Evolutionary conservation across 2,888 invertebrate genomes (phyloP), one percentile per base, ranked within the genome.

Genomic region (Drosophila percnosoma): DNA sequence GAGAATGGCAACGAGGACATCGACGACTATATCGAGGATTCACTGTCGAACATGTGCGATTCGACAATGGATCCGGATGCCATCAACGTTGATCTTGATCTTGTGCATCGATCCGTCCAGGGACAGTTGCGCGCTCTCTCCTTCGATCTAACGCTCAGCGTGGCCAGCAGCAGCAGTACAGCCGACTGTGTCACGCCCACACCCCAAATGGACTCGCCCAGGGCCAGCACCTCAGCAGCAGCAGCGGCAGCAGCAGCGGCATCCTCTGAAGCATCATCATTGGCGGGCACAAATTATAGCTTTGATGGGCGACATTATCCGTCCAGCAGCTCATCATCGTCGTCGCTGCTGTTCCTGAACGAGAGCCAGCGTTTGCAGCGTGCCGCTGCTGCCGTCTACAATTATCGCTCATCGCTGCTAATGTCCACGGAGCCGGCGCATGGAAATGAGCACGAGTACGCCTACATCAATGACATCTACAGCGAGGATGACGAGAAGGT

Each of bases 401-500:
- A 92, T 55, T 92, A 91, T 74, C 90, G 88, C 33, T 85, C 85
- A n/a, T 87, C 83, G 7, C 83, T 89, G 55, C 85, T 65, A 40
- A 52, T 60, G 53, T 85, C 89, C 38, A 90, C 91, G 64, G 90
- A 88, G 27, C 92, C 91, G 58, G 91, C 89, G 55, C 90, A 92
- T 60, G 90, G n/a, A 13, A 27, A 29, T n/a, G 55, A 55, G 38
- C 92, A 91, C 60, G 92, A 90, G 52, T 90, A 92, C 66, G 90
- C 91, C 55, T 93, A 92, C 76, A 87, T 92, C 69, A 90, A 89
- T 70, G 92, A 92, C 68, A 91, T 92, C 80, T 92, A 92, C 74
- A 91, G 90, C 74, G 91, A 92, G 68, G 92, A 95, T 82, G 97
- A 97, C 87, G 96, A 97, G 93, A 96, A 97, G 93, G 96, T 97